phyloP scores from a whole-genome alignment of 2,797 vertebrate species.

The Sebastes baramenuke region DNA sequence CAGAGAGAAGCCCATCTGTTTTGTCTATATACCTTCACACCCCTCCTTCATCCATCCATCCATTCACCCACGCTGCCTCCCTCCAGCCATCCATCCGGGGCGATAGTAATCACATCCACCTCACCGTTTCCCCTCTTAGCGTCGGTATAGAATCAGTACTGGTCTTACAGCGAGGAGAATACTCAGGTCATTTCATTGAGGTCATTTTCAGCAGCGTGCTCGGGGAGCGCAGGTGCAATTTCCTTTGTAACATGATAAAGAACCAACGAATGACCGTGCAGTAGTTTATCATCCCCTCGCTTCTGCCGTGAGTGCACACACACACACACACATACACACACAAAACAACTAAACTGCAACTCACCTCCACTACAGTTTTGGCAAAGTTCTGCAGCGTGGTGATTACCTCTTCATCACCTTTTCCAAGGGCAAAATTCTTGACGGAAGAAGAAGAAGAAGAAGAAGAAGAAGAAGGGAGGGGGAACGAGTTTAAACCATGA shows the following conservation, averaged over 20 bases:
- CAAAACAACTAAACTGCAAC: constrained; percentile 28
- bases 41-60: not conserved
- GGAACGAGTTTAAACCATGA: constrained; percentile 1
- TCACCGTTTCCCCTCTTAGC: not conserved
- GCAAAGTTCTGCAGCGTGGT: constrained; percentile 92
- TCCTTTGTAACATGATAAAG: constrained; percentile 29
- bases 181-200: constrained; percentile 15
- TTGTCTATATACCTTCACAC: constrained; percentile 13
- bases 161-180: constrained; percentile 15
- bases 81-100: not conserved
- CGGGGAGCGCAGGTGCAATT: constrained; percentile 8
- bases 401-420: constrained; percentile 98
- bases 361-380: constrained; percentile 94
- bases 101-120: constrained; percentile 7
- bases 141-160: not conserved
- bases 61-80: not conserved
- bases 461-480: not conserved
- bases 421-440: constrained; percentile 97
- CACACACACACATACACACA: not conserved
- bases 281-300: constrained; percentile 6
- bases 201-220: constrained; percentile 21
- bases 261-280: not conserved
- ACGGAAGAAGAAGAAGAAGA: constrained; percentile 32
- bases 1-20: constrained; percentile 56
- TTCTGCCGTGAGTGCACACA: not conserved